Conservation (phyloP, 1,140 invertebrate genomes). For the Parapsyche elsis region DNA sequence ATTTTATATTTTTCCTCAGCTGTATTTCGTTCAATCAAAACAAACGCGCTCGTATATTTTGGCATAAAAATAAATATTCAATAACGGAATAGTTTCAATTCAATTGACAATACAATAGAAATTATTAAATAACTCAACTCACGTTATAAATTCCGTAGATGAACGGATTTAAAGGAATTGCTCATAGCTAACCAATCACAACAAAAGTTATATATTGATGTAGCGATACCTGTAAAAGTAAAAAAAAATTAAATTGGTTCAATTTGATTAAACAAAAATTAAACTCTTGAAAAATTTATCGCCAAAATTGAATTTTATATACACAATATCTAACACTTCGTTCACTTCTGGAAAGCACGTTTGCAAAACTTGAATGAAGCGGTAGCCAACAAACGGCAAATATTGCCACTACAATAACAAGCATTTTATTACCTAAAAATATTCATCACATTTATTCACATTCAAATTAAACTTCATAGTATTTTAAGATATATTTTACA, state of each 20-base stretch:
- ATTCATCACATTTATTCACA: not conserved
- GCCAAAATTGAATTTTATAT: no score
- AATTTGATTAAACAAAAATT: not conserved
- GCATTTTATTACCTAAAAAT: conserved; percentile 85
- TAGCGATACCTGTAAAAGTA: conserved; percentile 70
- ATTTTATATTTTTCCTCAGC: no score
- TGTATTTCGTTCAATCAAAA: no score
- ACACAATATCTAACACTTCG: no score
- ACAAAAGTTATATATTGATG: conserved; percentile 83
- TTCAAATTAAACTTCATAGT: not conserved
- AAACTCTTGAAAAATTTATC: conserved; percentile 6
- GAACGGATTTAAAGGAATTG: conserved; percentile 88
- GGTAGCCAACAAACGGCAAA: conserved; percentile 87
- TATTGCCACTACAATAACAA: conserved; percentile 82
- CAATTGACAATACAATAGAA: no score
- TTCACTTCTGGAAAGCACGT: conserved; percentile 78
- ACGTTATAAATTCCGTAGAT: conserved; percentile 91
- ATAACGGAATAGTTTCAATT: no score
- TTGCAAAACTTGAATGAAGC: conserved; percentile 78
- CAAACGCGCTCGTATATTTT: no score
- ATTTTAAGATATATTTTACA: no score
- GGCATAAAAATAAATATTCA: no score
- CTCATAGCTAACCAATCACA: conserved; percentile 90
- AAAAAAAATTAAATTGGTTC: conserved; percentile 6
- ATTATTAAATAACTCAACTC: conserved; percentile 64